Evolutionary conservation across 2,888 invertebrate genomes (phyloP), one percentile per base, ranked within the genome.

Genomic region (Melolontha melolontha): DNA sequence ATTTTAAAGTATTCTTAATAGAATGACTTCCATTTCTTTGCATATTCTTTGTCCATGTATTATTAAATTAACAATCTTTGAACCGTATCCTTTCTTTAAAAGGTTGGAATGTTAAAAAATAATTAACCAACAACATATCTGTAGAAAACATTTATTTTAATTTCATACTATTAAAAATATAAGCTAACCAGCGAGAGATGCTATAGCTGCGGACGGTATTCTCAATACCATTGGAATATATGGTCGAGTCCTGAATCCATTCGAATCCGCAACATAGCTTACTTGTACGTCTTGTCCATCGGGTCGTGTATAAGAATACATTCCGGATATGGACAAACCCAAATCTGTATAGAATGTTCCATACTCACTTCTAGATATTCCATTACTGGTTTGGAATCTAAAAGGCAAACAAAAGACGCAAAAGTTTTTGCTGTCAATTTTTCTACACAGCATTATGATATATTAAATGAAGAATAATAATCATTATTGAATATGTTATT

Each of bases 171-270:
- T n/a, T 44, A 44, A 6, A 44, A 11, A 6, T 44, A 44, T 14
- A 11, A 1, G 6, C 14, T 59, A 66, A 16, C 66, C 66, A 16
- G 66, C 66, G 10, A 66, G 11, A 41, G 66, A 66, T 8, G 66
- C 49, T 59, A 59, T 27, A n/a, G 66, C 66, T 10, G 39, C n/a
- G 16, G 57, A 12, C 7, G 66, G 51, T 62, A 62, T 62, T 44
- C 4, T 34, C 59, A 2, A 34, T 34, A 11, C 34, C 17, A 34
- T 1, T 11, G 39, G 10, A 4, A 22, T 22, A 22, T 22, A 2
- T 7, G 59, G 59, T 22, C 22, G 8, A 10, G 62, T 59, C 40
- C 66, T 8, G 17, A 67, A 67, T 59, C 66, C 66, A 67, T 67
- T 62, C 27, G 50, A 42, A 42, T 67, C 66, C 1, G 62, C 66